Conservation (phyloP, 2,797 vertebrate species). For the Rhinatrema bivittatum region DNA sequence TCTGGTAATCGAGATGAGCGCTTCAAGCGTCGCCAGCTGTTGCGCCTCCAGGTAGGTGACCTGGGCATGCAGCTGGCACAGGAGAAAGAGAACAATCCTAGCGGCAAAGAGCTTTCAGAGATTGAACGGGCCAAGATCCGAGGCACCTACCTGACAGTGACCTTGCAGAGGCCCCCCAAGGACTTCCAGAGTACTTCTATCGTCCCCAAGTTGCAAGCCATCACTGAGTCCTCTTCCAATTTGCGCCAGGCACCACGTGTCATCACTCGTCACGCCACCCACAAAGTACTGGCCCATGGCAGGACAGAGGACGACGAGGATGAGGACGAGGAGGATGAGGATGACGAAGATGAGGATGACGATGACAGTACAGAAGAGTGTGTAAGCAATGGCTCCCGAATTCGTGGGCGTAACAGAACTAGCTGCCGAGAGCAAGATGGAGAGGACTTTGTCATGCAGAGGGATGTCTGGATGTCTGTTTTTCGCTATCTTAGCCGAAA, state of each 20-base stretch:
- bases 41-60: constrained; percentile 60
- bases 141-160: constrained; percentile 79
- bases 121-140: constrained; percentile 72
- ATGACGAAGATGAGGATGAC: constrained; percentile 52
- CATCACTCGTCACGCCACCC: constrained; percentile 56
- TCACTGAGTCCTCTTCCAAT: constrained; percentile 72
- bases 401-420: too few relatives aligned
- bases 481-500: constrained; percentile 90
- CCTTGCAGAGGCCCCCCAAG: constrained; percentile 78
- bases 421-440: constrained; percentile 64
- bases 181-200: constrained; percentile 76
- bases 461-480: constrained; percentile 95
- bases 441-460: constrained; percentile 78
- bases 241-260: constrained; percentile 61
- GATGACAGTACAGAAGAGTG: constrained; percentile 49
- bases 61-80: constrained; percentile 64
- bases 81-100: constrained; percentile 71
- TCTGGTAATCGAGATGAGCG: constrained; percentile 57
- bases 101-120: constrained; percentile 76
- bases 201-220: constrained; percentile 91
- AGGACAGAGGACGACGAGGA: constrained; percentile 32
- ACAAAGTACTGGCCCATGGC: neutral
- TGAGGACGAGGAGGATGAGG: constrained; percentile 41
- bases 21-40: constrained; percentile 62
- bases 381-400: constrained; percentile 43